phyloP scores from a whole-genome alignment of 1,140 invertebrate species.

The Drosophila simulans region DNA sequence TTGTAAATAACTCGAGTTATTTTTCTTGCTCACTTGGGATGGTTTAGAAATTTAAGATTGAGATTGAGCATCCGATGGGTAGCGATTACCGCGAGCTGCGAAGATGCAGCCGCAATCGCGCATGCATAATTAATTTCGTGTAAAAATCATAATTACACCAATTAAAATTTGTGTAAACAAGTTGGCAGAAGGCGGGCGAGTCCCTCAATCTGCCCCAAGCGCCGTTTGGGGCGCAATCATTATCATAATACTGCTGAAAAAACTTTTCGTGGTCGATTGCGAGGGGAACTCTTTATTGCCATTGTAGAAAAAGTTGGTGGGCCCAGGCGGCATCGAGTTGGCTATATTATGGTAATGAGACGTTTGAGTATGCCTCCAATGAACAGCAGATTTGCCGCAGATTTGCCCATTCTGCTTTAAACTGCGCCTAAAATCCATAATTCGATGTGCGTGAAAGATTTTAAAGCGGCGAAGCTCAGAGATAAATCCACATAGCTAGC shows the following conservation, averaged over 20 bases:
- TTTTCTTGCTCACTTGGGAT: slow-evolving; percentile 13
- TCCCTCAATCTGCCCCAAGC: slow-evolving; percentile 27
- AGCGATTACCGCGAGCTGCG: slow-evolving; percentile 10
- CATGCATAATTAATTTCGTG: slow-evolving; percentile 80
- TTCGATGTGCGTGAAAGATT: no score
- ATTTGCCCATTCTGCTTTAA: no score
- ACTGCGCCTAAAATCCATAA: no score
- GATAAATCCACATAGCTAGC: no score
- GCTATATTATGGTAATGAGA: not conserved
- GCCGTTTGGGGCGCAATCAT: slow-evolving; percentile 55
- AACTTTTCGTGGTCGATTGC: slow-evolving; percentile 37
- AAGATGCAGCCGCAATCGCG: slow-evolving; percentile 53
- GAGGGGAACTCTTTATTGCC: not conserved
- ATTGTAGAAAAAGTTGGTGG: not conserved
- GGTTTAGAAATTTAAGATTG: slow-evolving; percentile 29
- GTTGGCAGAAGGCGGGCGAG: slow-evolving; percentile 52
- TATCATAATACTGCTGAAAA: slow-evolving; percentile 48
- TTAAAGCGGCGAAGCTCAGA: no score
- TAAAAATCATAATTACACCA: slow-evolving; percentile 80
- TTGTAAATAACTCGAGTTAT: slow-evolving; percentile 32
- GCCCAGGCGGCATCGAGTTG: not conserved
- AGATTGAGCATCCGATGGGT: slow-evolving; percentile 15
- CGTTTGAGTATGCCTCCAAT: no score
- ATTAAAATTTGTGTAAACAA: slow-evolving; percentile 80
- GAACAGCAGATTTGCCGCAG: no score